These are phyloP conservation scores for Furcula furcula DNA, from an alignment of 2,888 invertebrate genomes.

Conservation along the genomic window DNA sequence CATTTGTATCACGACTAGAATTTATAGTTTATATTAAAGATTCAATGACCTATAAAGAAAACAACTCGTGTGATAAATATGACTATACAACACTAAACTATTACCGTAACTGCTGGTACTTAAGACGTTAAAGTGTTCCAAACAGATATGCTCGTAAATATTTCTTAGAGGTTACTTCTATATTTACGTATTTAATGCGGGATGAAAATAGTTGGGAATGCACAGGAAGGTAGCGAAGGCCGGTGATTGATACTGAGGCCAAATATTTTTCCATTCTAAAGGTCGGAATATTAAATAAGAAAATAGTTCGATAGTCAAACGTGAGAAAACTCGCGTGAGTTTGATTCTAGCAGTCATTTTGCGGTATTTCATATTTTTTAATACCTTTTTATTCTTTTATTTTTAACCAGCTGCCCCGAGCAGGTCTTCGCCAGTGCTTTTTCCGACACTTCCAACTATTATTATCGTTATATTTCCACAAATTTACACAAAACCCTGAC, in stretches of 20 bases:
- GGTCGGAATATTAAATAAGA: background rate
- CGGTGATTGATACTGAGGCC: conserved; percentile 10
- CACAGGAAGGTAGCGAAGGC: conserved; percentile 26
- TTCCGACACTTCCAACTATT: no score
- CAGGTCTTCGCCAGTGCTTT: no score
- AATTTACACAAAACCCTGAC: no score
- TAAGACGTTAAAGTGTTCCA: conserved; percentile 15
- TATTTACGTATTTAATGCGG: conserved; percentile 25
- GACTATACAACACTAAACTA: conserved; percentile 1
- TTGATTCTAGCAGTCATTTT: no score
- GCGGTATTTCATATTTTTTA: no score
- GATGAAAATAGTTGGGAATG: conserved; percentile 32
- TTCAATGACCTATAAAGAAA: conserved; percentile 10
- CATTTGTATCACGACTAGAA: no score
- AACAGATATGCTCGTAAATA: conserved; percentile 22
- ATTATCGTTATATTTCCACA: no score
- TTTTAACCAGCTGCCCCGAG: no score
- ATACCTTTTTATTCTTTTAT: no score
- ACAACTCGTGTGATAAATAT: conserved; percentile 1
- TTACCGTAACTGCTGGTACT: background rate
- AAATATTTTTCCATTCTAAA: background rate
- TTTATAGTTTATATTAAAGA: background rate
- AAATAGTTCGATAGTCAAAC: no score
- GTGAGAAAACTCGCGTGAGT: no score
- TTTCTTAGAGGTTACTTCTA: conserved; percentile 25